phyloP scores from a whole-genome alignment of 1,140 invertebrate species.

The Trinorchestia longiramus region DNA sequence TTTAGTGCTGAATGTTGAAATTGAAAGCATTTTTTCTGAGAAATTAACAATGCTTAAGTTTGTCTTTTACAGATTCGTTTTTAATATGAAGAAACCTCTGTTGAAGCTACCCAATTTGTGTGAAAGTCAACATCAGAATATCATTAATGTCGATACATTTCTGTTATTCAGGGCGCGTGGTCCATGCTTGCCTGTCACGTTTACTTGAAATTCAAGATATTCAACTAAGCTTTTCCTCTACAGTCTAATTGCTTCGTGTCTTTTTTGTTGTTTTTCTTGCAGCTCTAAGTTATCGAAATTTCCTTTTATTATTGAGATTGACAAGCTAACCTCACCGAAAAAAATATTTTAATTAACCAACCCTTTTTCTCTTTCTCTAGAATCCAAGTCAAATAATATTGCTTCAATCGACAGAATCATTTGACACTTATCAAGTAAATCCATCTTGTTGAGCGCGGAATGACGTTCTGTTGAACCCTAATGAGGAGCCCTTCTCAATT shows the following conservation, averaged over 20 bases:
- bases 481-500: constrained; percentile 6
- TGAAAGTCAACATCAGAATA: too few relatives aligned
- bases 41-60: too few relatives aligned
- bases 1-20: too few relatives aligned
- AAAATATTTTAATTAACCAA: not conserved
- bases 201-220: not conserved
- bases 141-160: not conserved
- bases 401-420: not conserved
- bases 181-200: not conserved
- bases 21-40: too few relatives aligned
- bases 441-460: not conserved
- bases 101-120: too few relatives aligned
- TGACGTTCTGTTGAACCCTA: not conserved
- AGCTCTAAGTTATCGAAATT: not conserved
- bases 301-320: not conserved
- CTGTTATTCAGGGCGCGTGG: not conserved
- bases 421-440: not conserved
- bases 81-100: too few relatives aligned
- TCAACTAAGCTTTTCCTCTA: not conserved
- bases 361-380: too few relatives aligned
- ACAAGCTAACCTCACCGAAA: not conserved
- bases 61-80: too few relatives aligned
- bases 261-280: not conserved
- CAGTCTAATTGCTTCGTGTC: not conserved
- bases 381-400: not conserved